phyloP scores from a whole-genome alignment of 1,140 invertebrate species.

The Hormaphis cornu region DNA sequence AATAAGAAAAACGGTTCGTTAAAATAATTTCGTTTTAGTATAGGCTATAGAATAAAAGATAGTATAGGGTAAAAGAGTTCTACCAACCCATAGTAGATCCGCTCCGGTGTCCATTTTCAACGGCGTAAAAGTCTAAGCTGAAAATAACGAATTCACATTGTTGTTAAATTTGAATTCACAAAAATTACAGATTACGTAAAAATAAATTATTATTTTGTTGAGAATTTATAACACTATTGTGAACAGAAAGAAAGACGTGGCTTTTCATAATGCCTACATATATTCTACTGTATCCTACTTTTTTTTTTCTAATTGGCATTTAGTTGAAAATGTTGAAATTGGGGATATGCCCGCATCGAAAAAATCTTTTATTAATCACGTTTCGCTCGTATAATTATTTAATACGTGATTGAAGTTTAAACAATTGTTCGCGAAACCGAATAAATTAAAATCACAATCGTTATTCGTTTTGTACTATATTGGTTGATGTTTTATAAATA shows the following conservation, averaged over 20 bases:
- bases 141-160: too few species aligned
- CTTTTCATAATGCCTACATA: too few species aligned
- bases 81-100: conserved; percentile 57
- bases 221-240: too few species aligned
- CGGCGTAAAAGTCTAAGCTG: conserved; percentile 62
- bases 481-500: background rate
- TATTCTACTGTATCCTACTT: too few species aligned
- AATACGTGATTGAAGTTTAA: background rate
- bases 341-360: too few species aligned
- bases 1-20: too few species aligned
- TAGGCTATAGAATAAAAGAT: background rate
- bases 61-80: background rate
- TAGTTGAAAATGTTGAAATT: too few species aligned
- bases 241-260: too few species aligned
- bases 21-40: background rate
- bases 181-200: too few species aligned
- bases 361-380: background rate
- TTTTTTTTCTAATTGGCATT: too few species aligned
- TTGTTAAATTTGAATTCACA: too few species aligned
- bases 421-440: background rate
- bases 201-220: too few species aligned
- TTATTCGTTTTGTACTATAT: background rate
- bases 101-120: conserved; percentile 56
- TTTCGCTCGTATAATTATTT: background rate
- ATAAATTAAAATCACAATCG: background rate